These are phyloP conservation scores for Colletes collaris DNA, from an alignment of 2,888 invertebrate species.

Conservation along the genomic window DNA sequence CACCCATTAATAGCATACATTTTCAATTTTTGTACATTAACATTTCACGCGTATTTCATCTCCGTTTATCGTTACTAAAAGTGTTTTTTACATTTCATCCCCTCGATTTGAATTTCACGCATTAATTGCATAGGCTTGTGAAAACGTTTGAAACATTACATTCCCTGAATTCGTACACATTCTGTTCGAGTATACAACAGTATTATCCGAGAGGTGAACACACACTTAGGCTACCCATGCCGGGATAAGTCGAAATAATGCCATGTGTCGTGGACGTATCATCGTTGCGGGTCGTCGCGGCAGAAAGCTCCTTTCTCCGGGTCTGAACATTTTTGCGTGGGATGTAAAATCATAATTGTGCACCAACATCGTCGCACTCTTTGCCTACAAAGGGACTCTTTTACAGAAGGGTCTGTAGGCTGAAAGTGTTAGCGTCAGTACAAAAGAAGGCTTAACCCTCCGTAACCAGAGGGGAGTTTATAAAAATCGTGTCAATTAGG, in stretches of 20 bases:
- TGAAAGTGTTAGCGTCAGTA: conserved; percentile 70
- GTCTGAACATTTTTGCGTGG: conserved; percentile 48
- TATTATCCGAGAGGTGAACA: neutral
- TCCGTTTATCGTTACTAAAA: no score
- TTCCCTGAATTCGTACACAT: neutral
- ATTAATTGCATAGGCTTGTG: no score
- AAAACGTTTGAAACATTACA: neutral
- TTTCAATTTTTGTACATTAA: no score
- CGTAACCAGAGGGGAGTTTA: conserved; percentile 72
- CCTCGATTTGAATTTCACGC: no score
- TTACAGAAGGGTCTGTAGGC: conserved; percentile 62
- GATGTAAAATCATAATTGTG: conserved; percentile 64
- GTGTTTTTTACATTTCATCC: no score
- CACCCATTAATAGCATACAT: no score
- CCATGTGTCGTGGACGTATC: conserved; percentile 25
- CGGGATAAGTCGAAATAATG: conserved; percentile 12
- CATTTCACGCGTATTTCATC: no score
- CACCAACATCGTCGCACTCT: conserved; percentile 64
- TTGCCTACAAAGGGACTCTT: conserved; percentile 67
- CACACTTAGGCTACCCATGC: neutral
- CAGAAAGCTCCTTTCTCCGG: conserved; percentile 19
- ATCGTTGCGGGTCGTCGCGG: conserved; percentile 3
- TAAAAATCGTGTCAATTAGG: conserved; percentile 80
- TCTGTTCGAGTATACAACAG: neutral
- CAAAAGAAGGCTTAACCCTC: conserved; percentile 75